Conservation (phyloP, 1,140 invertebrate species). For the Melipona quadrifasciata region DNA sequence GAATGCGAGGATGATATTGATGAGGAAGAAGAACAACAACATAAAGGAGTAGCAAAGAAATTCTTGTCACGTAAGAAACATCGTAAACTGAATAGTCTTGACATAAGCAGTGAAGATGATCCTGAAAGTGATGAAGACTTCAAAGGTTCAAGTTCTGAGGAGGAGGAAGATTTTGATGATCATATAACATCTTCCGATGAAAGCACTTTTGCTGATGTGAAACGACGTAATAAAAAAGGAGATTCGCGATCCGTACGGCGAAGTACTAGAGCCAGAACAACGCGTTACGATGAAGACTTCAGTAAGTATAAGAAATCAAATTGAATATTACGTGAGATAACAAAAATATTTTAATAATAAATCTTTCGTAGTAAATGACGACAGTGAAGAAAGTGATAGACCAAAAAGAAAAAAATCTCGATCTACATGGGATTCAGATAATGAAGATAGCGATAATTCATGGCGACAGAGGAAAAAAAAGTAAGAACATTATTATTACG, state of each 20-base stretch:
- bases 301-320: conserved; percentile 76
- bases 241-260: conserved; percentile 81
- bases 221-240: conserved; percentile 76
- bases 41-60: conserved; percentile 69
- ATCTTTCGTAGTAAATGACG: conserved; percentile 80
- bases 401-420: conserved; percentile 83
- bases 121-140: conserved; percentile 93
- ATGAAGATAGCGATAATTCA: conserved; percentile 84
- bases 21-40: conserved; percentile 77
- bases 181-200: conserved; percentile 84
- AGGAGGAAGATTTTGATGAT: conserved; percentile 84
- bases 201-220: conserved; percentile 80
- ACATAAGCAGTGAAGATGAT: conserved; percentile 91
- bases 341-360: conserved; percentile 4
- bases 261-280: conserved; percentile 83
- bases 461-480: conserved; percentile 83
- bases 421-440: conserved; percentile 82
- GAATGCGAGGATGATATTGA: conserved; percentile 82
- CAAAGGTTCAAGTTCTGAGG: conserved; percentile 86
- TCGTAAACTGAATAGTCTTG: conserved; percentile 90
- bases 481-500: conserved; percentile 56
- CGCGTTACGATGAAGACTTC: conserved; percentile 84
- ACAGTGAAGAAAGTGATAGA: conserved; percentile 83
- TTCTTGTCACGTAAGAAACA: conserved; percentile 85
- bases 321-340: not conserved